phyloP scores from a whole-genome alignment of 2,113 vertebrate species.

The Dipodomys stephensi region DNA sequence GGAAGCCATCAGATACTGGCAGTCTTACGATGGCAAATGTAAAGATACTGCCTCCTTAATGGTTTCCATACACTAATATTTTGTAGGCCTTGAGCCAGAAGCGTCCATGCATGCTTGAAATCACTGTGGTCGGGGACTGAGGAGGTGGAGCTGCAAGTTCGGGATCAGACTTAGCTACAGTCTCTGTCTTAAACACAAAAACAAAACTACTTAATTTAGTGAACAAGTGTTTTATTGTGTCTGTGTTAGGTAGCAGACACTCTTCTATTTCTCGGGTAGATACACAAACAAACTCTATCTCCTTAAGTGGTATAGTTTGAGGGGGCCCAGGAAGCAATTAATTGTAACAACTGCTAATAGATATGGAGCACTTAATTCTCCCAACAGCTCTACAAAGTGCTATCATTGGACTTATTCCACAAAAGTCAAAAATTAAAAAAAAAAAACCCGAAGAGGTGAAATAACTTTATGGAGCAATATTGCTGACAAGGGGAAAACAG shows the following conservation, averaged over 20 bases:
- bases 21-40: not conserved
- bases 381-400: not conserved
- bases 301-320: not conserved
- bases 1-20: not conserved
- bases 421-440: not conserved
- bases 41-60: slow-evolving; percentile 26
- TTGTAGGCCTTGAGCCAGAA: not conserved
- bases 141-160: no score
- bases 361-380: not conserved
- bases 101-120: no score
- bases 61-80: not conserved
- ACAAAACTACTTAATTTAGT: not conserved
- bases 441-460: not conserved
- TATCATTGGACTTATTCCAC: not conserved
- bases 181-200: no score
- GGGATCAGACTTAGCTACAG: no score
- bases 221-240: not conserved
- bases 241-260: no score
- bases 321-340: not conserved
- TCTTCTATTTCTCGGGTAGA: no score
- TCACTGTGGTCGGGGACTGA: no score
- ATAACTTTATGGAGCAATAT: not conserved
- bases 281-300: no score
- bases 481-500: not conserved
- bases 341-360: not conserved